Base-by-base conservation (phyloP, 2,113 vertebrate genomes). In the Tor tambroides region DNA sequence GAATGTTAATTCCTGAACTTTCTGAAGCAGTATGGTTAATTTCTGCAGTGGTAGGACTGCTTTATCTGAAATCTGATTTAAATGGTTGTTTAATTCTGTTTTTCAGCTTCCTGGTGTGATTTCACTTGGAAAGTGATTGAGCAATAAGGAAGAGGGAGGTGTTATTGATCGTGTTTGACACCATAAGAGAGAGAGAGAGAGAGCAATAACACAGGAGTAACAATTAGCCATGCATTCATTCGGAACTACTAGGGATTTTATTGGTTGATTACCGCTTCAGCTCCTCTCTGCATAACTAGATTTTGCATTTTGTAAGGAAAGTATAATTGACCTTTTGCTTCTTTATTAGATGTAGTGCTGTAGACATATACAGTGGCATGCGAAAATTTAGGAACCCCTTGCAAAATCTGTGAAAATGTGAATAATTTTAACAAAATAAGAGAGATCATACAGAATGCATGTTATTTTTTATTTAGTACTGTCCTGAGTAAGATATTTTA, bases 181-280 rank as follows among this genome's bases (percentile, higher is more conserved):
- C 69, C 49, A 61, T 35, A 14, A 59, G n/a, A 14, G 76, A 56
- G 30, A 12, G 82, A 28, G n/a, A 54, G 35, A 43, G 5, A 23
- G 12, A 46, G 43, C 23, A 80, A 17, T 80, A 65, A 74, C 35
- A 80, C 14, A 65, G 12, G 15, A 54, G 54, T 21, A 80, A 80
- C 28, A 85, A 85, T 84, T 41, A 43, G 23, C 21, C 9, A 59
- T 84, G 61, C 51, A n/a, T 83, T 51, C 30, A 87, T 49, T 21
- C 30, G 28, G 72, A 85, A 49, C 51, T 43, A n/a, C 26, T 10
- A 6, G 7, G 63, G 54, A 26, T 65, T 85, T 49, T 51, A 75
- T 76, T 56, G 54, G 49, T 69, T 85, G 76, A 85, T 88, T 83
- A 43, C 41, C 19, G 49, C 63, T 76, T 67, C 35, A 56, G 46